phyloP scores from a whole-genome alignment of 2,888 invertebrate species.

The Entomobrya proxima region DNA sequence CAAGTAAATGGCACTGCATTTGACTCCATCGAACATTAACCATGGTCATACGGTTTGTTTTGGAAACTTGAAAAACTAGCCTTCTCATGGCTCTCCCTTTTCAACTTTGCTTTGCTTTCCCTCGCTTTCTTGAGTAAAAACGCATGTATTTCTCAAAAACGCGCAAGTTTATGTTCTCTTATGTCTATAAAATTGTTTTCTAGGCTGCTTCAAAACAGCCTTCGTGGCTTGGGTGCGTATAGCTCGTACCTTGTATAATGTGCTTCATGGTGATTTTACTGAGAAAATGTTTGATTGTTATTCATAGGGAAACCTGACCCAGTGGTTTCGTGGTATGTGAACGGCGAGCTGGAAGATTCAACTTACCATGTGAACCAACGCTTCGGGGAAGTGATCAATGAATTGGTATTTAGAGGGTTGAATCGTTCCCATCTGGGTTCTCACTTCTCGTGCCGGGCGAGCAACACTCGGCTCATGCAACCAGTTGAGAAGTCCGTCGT shows the following conservation, averaged over 20 bases:
- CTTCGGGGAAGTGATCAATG: constrained; percentile 74
- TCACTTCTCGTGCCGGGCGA: constrained; percentile 74
- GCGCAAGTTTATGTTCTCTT: background rate
- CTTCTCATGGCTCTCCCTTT: constrained; percentile 30
- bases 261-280: constrained; percentile 44
- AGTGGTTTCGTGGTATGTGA: constrained; percentile 74
- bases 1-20: background rate
- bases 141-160: background rate
- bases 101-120: constrained; percentile 4
- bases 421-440: constrained; percentile 75
- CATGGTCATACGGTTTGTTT: background rate
- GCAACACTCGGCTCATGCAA: constrained; percentile 74
- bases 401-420: constrained; percentile 73
- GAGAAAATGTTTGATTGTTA: constrained; percentile 63
- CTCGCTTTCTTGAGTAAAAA: background rate
- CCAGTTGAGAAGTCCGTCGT: constrained; percentile 74
- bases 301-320: constrained; percentile 76
- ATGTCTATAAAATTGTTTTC: background rate
- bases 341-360: constrained; percentile 74
- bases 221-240: background rate
- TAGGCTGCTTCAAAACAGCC: background rate
- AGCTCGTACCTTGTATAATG: background rate
- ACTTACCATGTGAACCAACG: constrained; percentile 74
- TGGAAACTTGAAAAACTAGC: constrained; percentile 36
- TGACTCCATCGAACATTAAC: background rate